Percentiles rank a stretch among this genome's conserved stretches.
These are phyloP conservation scores for Cotesia typhae DNA, from an alignment of 1,140 invertebrate species.

Conservation along the genomic window DNA sequence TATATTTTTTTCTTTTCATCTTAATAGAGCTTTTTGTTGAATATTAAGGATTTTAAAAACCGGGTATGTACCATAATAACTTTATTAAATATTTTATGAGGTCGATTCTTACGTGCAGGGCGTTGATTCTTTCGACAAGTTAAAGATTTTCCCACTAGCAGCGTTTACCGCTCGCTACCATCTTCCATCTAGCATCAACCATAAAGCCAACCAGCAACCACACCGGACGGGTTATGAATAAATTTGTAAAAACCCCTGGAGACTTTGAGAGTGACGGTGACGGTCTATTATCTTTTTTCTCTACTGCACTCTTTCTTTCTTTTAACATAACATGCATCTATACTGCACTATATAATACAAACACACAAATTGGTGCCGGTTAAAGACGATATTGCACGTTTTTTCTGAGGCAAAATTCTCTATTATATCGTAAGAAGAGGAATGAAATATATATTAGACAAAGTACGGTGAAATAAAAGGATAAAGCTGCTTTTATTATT, in stretches of 20 bases:
- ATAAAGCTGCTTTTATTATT: no score
- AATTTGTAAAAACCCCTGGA: constrained; percentile 43
- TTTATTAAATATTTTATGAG: constrained; percentile 11
- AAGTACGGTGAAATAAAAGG: no score
- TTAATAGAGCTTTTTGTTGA: background rate
- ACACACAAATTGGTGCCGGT: no score
- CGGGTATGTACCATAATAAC: background rate
- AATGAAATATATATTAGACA: no score
- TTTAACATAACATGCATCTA: constrained; percentile 5
- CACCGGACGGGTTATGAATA: constrained; percentile 42
- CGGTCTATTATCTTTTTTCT: background rate
- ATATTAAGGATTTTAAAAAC: background rate
- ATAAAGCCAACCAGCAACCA: constrained; percentile 37
- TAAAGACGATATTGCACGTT: background rate
- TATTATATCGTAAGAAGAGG: no score
- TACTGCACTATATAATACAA: background rate
- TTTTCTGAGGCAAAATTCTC: no score
- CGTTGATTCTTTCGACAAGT: constrained; percentile 24
- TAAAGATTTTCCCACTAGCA: constrained; percentile 37
- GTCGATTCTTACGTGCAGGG: background rate
- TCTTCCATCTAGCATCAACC: background rate
- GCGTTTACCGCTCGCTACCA: constrained; percentile 22
- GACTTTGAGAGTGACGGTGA: constrained; percentile 31
- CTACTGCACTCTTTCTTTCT: background rate
- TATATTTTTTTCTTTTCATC: constrained; percentile 1